These are phyloP conservation scores for Netelia inedita DNA, from an alignment of 2,888 invertebrate species.

Conservation along the genomic window DNA sequence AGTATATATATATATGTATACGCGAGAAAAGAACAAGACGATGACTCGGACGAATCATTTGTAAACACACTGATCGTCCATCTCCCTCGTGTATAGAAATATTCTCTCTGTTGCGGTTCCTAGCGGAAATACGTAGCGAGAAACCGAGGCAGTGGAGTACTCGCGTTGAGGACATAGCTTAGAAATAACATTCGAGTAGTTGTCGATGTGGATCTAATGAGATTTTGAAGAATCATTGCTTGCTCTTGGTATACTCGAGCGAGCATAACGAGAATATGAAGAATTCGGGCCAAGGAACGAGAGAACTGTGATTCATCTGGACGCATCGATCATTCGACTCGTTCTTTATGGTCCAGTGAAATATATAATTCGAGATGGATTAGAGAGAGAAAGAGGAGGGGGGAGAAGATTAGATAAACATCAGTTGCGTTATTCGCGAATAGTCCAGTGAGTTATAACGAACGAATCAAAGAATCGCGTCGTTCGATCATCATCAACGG, in stretches of 20 bases:
- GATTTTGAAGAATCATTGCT: slow-evolving; percentile 46
- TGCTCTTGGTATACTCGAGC: neutral
- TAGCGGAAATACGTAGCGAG: slow-evolving; percentile 28
- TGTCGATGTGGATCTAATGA: slow-evolving; percentile 29
- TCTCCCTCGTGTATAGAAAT: neutral
- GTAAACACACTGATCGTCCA: slow-evolving; percentile 59
- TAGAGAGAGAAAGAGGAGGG: neutral
- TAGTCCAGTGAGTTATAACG: neutral
- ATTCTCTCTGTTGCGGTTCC: slow-evolving; percentile 32
- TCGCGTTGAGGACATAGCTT: neutral
- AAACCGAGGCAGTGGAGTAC: slow-evolving; percentile 35
- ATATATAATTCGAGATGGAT: neutral
- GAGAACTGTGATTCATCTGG: slow-evolving; percentile 31
- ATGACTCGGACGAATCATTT: slow-evolving; percentile 63
- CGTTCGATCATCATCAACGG: slow-evolving; percentile 56
- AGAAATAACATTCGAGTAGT: neutral
- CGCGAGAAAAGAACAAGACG: slow-evolving; percentile 43
- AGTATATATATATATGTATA: neutral
- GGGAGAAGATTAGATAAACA: neutral
- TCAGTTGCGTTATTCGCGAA: neutral
- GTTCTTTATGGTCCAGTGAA: neutral
- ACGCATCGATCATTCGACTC: slow-evolving; percentile 50
- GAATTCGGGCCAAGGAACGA: slow-evolving; percentile 42
- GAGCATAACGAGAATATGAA: slow-evolving; percentile 6
- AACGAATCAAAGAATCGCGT: slow-evolving; percentile 27